phyloP scores from a whole-genome alignment of 2,888 invertebrate species.

The Cheilosia vulpina region DNA sequence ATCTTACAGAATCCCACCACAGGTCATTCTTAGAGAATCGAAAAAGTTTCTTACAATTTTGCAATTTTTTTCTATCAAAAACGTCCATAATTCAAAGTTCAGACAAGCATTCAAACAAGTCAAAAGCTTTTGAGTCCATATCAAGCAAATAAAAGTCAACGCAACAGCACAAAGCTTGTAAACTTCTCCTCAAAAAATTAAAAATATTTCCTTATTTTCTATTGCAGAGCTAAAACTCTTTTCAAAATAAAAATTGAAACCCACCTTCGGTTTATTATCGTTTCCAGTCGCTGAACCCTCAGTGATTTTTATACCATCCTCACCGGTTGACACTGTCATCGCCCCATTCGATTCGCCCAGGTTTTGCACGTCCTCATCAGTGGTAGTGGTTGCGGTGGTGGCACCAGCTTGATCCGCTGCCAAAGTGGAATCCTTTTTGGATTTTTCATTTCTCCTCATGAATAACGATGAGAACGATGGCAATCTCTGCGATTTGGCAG shows the following conservation, averaged over 20 bases:
- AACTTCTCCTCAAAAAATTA: too few relatives aligned
- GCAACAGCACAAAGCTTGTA: too few relatives aligned
- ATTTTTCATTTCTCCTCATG: constrained; percentile 81
- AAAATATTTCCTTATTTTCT: too few relatives aligned
- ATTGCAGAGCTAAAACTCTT: background rate
- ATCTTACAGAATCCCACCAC: too few relatives aligned
- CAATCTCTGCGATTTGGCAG: constrained; percentile 79
- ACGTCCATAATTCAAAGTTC: too few relatives aligned
- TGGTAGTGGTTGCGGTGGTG: constrained; percentile 33
- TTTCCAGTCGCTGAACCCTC: constrained; percentile 78
- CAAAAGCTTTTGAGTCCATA: too few relatives aligned
- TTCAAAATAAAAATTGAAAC: constrained; percentile 34
- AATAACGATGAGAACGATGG: constrained; percentile 82
- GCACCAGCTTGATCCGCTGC: constrained; percentile 66
- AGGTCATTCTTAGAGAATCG: too few relatives aligned
- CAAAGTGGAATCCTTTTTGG: constrained; percentile 72
- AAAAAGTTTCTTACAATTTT: too few relatives aligned
- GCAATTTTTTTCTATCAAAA: too few relatives aligned
- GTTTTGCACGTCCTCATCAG: constrained; percentile 75
- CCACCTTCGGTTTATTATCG: constrained; percentile 83
- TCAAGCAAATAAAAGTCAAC: too few relatives aligned
- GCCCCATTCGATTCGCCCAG: constrained; percentile 76
- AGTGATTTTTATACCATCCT: constrained; percentile 66
- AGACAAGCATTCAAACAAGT: too few relatives aligned
- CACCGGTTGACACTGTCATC: constrained; percentile 71